Base-by-base conservation (phyloP, 2,113 vertebrate genomes). In the Ciconia boyciana region DNA sequence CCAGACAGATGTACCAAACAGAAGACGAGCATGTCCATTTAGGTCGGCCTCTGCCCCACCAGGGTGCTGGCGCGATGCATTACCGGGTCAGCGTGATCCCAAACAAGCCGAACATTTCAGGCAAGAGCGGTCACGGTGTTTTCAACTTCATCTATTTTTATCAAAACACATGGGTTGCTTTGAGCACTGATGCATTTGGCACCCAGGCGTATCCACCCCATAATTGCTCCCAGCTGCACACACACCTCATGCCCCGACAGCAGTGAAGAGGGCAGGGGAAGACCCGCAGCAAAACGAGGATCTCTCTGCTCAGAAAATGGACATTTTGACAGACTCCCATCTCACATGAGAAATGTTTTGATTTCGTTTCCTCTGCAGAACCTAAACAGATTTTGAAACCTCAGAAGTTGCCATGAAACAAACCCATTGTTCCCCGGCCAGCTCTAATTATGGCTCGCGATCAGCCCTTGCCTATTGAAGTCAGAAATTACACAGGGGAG, bases 381-480 rank as follows among this genome's bases (percentile, higher is more conserved):
- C 54, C 66, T 72, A 97, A 96, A 96, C 96, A 96, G 84, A 88
- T 95, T 94, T 88, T 90, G 94, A 95, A 97, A 97, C 71, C 71
- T 91, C 93, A 90, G 93, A 83, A 91, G 78, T 6, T 94, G 84
- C 93, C 95, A 74, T 85, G 83, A 96, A 95, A 91, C 94, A 94
- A 85, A 70, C 39, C 54, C 16, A 0, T 87, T 77, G 91, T 86
- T 94, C 89, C 79, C 75, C 11, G 9, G 93, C 93, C 95, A 95
- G 84, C 71, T 93, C 94, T 93, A 87, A 77, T 77, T 89, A 51
- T 0, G 2, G 91, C 82, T 90, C 36, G 2, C 0, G 3, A 79
- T 71, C 87, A 90, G 26, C 65, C 78, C 84, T 86, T 16, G 87
- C 75, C 70, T 96, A 41, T 54, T 74, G 87, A 93, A 95, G 91